Conservation (phyloP, 2,113 vertebrate species). For the Piprites chloris region DNA sequence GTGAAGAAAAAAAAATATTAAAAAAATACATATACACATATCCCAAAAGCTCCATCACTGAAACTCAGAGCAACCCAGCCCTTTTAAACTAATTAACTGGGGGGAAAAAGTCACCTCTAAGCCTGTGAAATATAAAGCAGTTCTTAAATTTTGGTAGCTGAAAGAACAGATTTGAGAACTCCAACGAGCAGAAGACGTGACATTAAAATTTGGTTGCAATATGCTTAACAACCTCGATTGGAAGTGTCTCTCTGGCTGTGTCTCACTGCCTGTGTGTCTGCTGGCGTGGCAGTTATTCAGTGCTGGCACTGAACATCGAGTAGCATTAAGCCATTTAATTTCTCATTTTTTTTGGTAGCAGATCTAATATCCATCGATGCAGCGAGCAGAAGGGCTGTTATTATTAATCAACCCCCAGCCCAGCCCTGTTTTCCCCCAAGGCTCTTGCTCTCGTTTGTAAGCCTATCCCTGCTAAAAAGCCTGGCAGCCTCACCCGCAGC, state of each 20-base stretch:
- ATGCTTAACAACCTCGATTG: constrained; percentile 32
- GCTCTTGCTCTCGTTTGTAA: constrained; percentile 59
- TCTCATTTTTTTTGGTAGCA: neutral
- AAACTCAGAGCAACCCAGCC: neutral
- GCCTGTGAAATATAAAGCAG: constrained; percentile 20
- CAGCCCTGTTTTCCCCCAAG: constrained; percentile 28
- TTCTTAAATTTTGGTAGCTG: constrained; percentile 57
- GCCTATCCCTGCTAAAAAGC: constrained; percentile 69
- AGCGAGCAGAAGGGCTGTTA: constrained; percentile 13
- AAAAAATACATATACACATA: neutral
- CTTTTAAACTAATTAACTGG: constrained; percentile 54
- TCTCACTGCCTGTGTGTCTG: neutral
- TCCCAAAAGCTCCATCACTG: neutral
- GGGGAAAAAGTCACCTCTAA: constrained; percentile 26
- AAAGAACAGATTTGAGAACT: constrained; percentile 54
- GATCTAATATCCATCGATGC: neutral
- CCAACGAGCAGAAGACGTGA: constrained; percentile 9
- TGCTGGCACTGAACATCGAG: neutral
- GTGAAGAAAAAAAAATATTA: neutral
- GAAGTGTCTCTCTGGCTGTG: constrained; percentile 13
- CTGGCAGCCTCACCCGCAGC: constrained; percentile 54
- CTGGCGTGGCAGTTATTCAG: neutral
- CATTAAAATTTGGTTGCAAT: constrained; percentile 37
- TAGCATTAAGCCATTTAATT: constrained; percentile 14
- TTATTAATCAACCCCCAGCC: constrained; percentile 17